These are phyloP conservation scores for Falco concolor DNA, from an alignment of 2,797 vertebrate genomes.

Conservation along the genomic window DNA sequence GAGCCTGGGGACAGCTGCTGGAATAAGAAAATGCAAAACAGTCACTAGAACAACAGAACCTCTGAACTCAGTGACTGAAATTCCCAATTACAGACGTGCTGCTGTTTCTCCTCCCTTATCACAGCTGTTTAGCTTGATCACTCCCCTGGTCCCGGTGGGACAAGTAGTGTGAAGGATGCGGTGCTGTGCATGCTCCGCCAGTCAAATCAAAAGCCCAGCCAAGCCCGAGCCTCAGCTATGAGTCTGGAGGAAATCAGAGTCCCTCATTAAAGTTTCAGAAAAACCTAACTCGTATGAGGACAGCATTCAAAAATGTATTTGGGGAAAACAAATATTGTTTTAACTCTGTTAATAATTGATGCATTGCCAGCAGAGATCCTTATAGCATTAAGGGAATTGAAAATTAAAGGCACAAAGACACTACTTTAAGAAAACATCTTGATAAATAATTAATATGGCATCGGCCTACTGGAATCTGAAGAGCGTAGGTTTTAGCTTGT, in stretches of 20 bases:
- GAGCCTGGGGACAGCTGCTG: not conserved
- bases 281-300: conserved; percentile 38
- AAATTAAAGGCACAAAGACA: conserved; percentile 74
- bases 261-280: conserved; percentile 34
- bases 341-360: conserved; percentile 77
- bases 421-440: conserved; percentile 68
- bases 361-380: conserved; percentile 68
- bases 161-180: not conserved
- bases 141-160: not conserved
- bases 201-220: conserved; percentile 19
- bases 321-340: conserved; percentile 77
- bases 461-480: conserved; percentile 43
- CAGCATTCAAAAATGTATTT: conserved; percentile 60
- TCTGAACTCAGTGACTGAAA: conserved; percentile 26
- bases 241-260: conserved; percentile 17
- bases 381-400: conserved; percentile 72
- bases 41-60: not conserved
- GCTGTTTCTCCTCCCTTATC: not conserved
- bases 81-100: not conserved
- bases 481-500: conserved; percentile 16
- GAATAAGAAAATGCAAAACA: not conserved
- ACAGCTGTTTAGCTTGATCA: not conserved
- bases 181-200: not conserved
- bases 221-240: not conserved
- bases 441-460: conserved; percentile 69